Percentiles rank a stretch among this genome's conserved stretches.
Evolutionary conservation across 2,797 vertebrate genomes (phyloP).

Genomic region (Hephaestus fuliginosus): DNA sequence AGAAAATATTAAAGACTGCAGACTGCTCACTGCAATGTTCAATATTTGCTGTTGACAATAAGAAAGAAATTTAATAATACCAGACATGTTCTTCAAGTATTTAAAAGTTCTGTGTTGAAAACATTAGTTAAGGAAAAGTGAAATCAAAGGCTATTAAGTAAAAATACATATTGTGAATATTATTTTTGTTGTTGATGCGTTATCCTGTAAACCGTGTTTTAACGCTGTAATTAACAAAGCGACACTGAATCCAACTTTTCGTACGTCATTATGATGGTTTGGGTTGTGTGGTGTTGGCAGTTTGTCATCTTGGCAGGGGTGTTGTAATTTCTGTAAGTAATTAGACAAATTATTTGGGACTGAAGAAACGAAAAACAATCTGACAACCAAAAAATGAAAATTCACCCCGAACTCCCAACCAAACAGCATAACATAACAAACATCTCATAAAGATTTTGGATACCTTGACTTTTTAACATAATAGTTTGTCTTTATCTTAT

Average conservation of each 20-base stretch:
- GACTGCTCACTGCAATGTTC: neutral
- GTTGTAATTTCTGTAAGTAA: neutral
- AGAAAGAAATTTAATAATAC: neutral
- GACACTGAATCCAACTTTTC: neutral
- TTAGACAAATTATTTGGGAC: neutral
- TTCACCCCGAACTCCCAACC: neutral
- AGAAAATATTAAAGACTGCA: neutral
- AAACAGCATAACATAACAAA: neutral
- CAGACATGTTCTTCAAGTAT: too few species aligned
- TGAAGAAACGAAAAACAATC: neutral
- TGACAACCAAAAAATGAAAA: neutral
- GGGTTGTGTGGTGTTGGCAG: neutral
- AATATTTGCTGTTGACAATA: neutral
- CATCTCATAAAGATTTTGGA: rapidly evolving
- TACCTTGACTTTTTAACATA: too few species aligned
- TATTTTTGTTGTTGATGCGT: neutral
- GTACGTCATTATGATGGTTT: too few species aligned
- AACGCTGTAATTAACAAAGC: neutral
- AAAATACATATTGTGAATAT: neutral
- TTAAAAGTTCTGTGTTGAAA: neutral
- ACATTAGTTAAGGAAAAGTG: neutral
- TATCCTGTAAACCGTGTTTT: neutral
- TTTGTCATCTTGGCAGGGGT: neutral
- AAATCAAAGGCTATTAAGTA: neutral
- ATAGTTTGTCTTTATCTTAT: too few species aligned